phyloP scores from a whole-genome alignment of 2,797 vertebrate genomes.

The Amblyraja radiata region DNA sequence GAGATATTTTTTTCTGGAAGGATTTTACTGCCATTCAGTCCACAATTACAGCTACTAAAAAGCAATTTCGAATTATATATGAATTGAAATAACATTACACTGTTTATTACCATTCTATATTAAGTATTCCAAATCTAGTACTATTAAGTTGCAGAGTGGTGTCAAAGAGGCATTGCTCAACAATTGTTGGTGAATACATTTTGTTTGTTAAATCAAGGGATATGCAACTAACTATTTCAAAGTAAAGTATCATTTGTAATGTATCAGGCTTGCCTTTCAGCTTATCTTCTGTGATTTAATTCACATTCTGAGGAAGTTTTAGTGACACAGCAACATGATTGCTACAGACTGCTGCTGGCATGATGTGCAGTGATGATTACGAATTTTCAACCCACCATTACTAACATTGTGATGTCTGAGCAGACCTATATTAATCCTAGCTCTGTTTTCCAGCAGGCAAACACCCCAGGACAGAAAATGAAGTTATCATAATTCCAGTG shows the following conservation, averaged over 20 bases:
- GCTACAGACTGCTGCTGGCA: background rate
- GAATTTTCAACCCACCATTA: slow-evolving; percentile 7
- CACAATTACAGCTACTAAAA: background rate
- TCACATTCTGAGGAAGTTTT: slow-evolving; percentile 12
- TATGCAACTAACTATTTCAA: background rate
- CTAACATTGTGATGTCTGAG: background rate
- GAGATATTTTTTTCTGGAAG: slow-evolving; percentile 10
- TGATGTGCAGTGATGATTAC: background rate
- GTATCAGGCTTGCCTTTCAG: background rate
- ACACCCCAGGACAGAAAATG: background rate
- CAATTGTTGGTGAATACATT: background rate
- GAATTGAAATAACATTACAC: background rate
- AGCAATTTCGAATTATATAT: background rate
- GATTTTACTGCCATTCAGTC: background rate
- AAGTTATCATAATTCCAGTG: background rate
- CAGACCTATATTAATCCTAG: background rate
- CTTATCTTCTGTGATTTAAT: background rate
- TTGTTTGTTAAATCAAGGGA: slow-evolving; percentile 7
- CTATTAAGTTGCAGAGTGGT: background rate
- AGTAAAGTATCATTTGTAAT: background rate
- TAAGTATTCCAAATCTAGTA: background rate
- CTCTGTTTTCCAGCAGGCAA: background rate
- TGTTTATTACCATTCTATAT: background rate
- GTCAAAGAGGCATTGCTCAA: slow-evolving; percentile 6
- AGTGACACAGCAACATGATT: background rate